phyloP scores from a whole-genome alignment of 1,140 invertebrate species.

The Drosophila yakuba region DNA sequence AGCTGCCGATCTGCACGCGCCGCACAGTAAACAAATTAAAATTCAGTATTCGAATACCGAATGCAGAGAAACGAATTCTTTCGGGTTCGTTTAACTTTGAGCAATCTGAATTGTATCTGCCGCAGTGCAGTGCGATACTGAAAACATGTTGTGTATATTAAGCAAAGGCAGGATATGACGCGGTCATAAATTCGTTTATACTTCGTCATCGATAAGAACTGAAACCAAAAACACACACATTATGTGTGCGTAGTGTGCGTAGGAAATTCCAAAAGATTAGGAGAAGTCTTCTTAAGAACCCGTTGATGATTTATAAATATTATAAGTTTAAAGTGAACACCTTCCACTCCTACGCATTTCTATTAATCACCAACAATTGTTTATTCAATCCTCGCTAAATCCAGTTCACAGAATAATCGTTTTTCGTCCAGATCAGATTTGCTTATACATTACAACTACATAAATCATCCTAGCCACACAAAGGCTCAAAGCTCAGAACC shows the following conservation, averaged over 20 bases:
- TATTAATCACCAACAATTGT: not conserved
- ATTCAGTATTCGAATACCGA: constrained; percentile 25
- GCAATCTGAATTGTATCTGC: constrained; percentile 8
- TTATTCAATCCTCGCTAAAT: not conserved
- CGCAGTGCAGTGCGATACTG: constrained; percentile 18
- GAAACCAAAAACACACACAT: constrained; percentile 8
- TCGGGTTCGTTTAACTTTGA: constrained; percentile 63
- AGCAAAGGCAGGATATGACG: constrained; percentile 10
- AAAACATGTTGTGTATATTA: constrained; percentile 10
- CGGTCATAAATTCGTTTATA: constrained; percentile 27
- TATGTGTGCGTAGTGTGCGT: no score
- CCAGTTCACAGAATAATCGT: not conserved
- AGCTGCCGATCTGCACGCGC: constrained; percentile 26
- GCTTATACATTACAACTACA: constrained; percentile 34
- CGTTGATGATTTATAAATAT: no score
- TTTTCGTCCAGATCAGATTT: not conserved
- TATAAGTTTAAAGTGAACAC: no score
- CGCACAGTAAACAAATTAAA: constrained; percentile 21
- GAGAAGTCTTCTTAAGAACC: not conserved
- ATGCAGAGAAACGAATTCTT: constrained; percentile 23
- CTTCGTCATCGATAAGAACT: constrained; percentile 23
- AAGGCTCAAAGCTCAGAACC: constrained; percentile 16
- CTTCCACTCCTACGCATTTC: not conserved
- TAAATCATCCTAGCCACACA: constrained; percentile 32
- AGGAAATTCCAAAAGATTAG: constrained; percentile 1